phyloP scores from a whole-genome alignment of 2,797 vertebrate species.

The Lagorchestes hirsutus region DNA sequence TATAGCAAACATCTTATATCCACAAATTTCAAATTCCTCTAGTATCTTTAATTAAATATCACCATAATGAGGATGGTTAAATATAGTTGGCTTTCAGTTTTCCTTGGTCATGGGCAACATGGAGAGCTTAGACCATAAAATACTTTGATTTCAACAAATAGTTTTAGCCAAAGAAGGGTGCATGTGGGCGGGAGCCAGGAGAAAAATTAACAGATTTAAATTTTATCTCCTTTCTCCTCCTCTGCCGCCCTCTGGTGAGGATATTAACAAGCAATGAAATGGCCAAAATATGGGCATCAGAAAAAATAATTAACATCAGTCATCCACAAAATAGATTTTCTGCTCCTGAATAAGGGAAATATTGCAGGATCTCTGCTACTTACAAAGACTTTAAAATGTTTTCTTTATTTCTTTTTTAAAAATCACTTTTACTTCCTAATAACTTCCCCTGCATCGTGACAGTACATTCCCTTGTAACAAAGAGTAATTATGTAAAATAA shows the following conservation, averaged over 20 bases:
- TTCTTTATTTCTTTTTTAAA: neutral
- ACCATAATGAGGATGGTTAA: constrained; percentile 47
- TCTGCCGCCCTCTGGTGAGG: constrained; percentile 4
- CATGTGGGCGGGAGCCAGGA: neutral
- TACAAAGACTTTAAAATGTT: neutral
- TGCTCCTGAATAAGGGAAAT: neutral
- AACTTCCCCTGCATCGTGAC: neutral
- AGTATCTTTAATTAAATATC: constrained; percentile 25
- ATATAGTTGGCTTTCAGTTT: constrained; percentile 51
- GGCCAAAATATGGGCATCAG: constrained; percentile 44
- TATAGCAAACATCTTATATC: neutral
- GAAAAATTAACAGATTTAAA: constrained; percentile 55
- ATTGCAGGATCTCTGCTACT: neutral
- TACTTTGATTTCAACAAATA: constrained; percentile 54
- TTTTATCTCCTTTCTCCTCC: constrained; percentile 22
- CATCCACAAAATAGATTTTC: neutral
- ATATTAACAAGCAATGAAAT: constrained; percentile 30
- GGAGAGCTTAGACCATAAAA: constrained; percentile 52
- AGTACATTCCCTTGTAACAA: neutral
- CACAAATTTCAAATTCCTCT: constrained; percentile 1
- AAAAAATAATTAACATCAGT: neutral
- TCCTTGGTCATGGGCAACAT: constrained; percentile 23
- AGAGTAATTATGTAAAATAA: neutral
- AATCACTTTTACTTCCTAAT: neutral
- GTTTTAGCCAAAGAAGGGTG: neutral